These are phyloP conservation scores for Adelosebastes latens DNA, from an alignment of 2,797 vertebrate genomes.

Conservation along the genomic window DNA sequence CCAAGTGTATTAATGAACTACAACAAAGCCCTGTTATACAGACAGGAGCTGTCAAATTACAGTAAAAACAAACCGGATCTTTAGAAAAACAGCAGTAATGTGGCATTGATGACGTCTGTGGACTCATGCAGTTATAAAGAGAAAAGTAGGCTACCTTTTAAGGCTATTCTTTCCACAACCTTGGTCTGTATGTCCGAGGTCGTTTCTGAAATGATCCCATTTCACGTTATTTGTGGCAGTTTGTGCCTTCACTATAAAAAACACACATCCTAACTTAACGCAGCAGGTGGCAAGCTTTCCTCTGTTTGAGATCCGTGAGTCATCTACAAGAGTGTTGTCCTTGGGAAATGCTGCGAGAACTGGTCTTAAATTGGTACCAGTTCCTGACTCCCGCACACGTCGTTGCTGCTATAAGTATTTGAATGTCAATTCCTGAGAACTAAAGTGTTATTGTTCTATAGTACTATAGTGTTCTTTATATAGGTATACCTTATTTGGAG, in stretches of 20 bases:
- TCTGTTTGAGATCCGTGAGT: slow-evolving; percentile 18
- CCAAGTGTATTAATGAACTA: too few relatives aligned
- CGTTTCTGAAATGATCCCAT: background rate
- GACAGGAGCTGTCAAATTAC: too few relatives aligned
- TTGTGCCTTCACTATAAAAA: background rate
- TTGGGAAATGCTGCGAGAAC: background rate
- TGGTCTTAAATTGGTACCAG: background rate
- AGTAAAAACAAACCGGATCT: too few relatives aligned
- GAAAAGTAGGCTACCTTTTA: too few relatives aligned
- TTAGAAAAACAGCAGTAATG: too few relatives aligned
- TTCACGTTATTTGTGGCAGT: background rate
- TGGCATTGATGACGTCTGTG: too few relatives aligned
- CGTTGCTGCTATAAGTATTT: background rate
- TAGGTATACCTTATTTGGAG: background rate
- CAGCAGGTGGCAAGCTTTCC: slow-evolving; percentile 6
- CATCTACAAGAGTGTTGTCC: background rate
- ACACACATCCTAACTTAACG: background rate
- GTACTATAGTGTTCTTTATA: background rate
- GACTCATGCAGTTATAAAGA: too few relatives aligned
- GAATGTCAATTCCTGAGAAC: background rate
- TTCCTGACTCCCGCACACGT: background rate
- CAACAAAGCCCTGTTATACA: too few relatives aligned
- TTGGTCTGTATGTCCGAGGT: too few relatives aligned
- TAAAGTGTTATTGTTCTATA: background rate
- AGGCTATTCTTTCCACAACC: too few relatives aligned